Evolutionary conservation across 2,113 vertebrate species (phyloP).

Genomic region (Rhinoderma darwinii): DNA sequence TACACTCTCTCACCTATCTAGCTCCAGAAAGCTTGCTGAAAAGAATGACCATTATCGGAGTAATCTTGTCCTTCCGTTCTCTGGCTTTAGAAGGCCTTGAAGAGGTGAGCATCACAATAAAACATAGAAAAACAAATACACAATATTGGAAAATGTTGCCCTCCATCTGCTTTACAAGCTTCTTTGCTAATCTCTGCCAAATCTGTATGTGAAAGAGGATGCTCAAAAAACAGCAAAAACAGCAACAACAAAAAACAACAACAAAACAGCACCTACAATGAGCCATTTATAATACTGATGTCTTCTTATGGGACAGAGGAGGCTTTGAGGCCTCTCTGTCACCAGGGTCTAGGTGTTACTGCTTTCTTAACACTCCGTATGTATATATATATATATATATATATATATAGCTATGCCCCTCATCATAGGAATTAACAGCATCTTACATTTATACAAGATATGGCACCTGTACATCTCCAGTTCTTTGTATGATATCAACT

Average conservation of each 20-base stretch:
- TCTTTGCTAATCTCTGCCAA: neutral
- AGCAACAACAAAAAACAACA: too few species aligned
- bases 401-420: too few species aligned
- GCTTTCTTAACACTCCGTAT: too few species aligned
- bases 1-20: conserved; percentile 57
- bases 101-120: conserved; percentile 73
- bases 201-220: too few species aligned
- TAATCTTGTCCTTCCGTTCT: conserved; percentile 88
- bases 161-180: neutral
- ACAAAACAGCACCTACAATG: too few species aligned
- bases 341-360: too few species aligned
- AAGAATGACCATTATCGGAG: conserved; percentile 93
- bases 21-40: conserved; percentile 88
- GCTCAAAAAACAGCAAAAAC: too few species aligned
- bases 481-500: neutral
- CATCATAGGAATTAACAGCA: too few species aligned
- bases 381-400: too few species aligned
- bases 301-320: too few species aligned
- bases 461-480: neutral
- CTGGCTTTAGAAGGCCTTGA: conserved; percentile 85
- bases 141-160: neutral
- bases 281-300: too few species aligned
- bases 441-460: neutral
- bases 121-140: neutral
- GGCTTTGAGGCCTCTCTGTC: too few species aligned